Base-by-base conservation (phyloP, 2,888 invertebrate genomes). In the Leptinotarsa tumamoca region DNA sequence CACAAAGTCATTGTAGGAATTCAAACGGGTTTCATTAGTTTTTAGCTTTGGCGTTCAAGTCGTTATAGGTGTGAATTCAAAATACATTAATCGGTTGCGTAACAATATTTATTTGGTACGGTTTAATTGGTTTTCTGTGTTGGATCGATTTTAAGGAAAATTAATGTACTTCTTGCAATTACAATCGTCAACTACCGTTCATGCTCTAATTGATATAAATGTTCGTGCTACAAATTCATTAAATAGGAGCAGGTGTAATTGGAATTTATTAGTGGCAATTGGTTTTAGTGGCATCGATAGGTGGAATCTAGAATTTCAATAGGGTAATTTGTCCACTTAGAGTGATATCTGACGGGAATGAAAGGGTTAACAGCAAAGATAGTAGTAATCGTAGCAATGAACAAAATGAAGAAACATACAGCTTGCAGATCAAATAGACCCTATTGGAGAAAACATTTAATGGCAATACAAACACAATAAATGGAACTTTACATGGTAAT, bases 181-280 rank as follows among this genome's bases (percentile, higher is more conserved):
- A 74, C 77, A 78, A 73, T 70, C 76, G 74, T 73, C 73, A 74
- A 73, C 77, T 77, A 78, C 77, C 75, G 75, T 79, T 80, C 75
- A 78, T 76, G 81, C 77, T 81, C 80, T 83, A 83, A 82, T 82
- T 81, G 80, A 82, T 82, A 81, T 81, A 81, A 82, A 82, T 80
- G 80, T 77, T 78, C 72, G 70, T 73, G 73, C 76, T 77, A 82
- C 80, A 80, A 80, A 82, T 82, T 81, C 80, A 83, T 83, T 81
- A 76, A 78, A 54, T 69, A 78, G 74, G 71, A 73, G 78, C 82
- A 80, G 81, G 80, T 82, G 82, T 76, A 79, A 80, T 74, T 79
- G 79, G 73, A 77, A 78, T 79, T 78, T 76, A 76, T 76, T 76
- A 68, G 52, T 71, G 61, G 49, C 71, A 73, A 76, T 76, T 58